phyloP scores from a whole-genome alignment of 1,140 invertebrate genomes.

The Brevipalpus yothersi region DNA sequence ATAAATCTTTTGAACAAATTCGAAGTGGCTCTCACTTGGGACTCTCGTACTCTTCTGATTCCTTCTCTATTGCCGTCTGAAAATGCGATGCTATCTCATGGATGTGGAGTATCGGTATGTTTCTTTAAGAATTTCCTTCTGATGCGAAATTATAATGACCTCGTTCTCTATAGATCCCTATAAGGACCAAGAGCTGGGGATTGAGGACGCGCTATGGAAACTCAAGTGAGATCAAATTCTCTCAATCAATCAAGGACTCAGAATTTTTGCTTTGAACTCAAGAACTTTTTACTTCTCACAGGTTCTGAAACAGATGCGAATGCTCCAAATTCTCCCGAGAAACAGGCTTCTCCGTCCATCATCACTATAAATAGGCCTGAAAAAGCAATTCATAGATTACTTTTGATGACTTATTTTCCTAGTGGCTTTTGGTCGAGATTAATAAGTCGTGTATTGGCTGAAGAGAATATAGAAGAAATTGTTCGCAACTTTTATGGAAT shows the following conservation, averaged over 20 bases:
- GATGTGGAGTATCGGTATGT: slow-evolving; percentile 20
- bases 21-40: slow-evolving; percentile 92
- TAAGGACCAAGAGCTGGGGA: slow-evolving; percentile 41
- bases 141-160: background rate
- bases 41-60: slow-evolving; percentile 55
- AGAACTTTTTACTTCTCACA: no score
- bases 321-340: no score
- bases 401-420: slow-evolving; percentile 86
- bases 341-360: background rate
- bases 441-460: slow-evolving; percentile 68
- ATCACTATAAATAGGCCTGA: slow-evolving; percentile 1
- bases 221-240: no score
- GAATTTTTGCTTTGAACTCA: no score
- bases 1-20: slow-evolving; percentile 82
- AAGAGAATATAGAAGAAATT: slow-evolving; percentile 61
- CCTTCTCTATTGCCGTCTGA: slow-evolving; percentile 71
- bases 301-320: no score
- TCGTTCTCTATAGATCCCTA: slow-evolving; percentile 27
- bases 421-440: slow-evolving; percentile 92
- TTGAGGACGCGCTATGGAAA: slow-evolving; percentile 16
- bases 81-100: slow-evolving; percentile 26
- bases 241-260: no score
- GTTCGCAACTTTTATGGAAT: slow-evolving; percentile 38
- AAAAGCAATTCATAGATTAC: slow-evolving; percentile 24
- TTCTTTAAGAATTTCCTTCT: background rate